A percentile compares a stretch with the other conserved stretches of the same genome.
phyloP scores from a whole-genome alignment of 1,140 invertebrate genomes.

The Lasioglossum baleicum region DNA sequence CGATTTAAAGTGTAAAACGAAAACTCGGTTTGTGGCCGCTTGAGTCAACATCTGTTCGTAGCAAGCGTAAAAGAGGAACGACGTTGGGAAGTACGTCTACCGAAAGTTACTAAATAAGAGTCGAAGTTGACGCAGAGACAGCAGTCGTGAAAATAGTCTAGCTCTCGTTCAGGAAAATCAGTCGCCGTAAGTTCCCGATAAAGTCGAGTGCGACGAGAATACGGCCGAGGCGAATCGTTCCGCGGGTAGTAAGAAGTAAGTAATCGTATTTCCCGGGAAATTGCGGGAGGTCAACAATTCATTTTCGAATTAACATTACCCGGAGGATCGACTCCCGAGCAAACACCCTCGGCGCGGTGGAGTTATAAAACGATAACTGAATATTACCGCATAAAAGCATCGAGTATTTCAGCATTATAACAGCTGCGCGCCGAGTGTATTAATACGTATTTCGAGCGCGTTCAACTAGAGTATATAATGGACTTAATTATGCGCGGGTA shows the following conservation, averaged over 20 bases:
- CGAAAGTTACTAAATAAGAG: too few species aligned
- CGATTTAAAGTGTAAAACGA: too few species aligned
- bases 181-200: not conserved
- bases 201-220: not conserved
- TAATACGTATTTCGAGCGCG: constrained; percentile 22
- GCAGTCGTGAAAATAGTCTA: too few species aligned
- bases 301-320: constrained; percentile 21
- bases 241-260: not conserved
- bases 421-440: not conserved
- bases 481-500: constrained; percentile 14
- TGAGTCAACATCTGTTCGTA: too few species aligned
- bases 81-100: too few species aligned
- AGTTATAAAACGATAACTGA: constrained; percentile 33
- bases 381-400: constrained; percentile 20
- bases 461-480: constrained; percentile 25
- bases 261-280: constrained; percentile 5
- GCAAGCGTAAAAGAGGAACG: too few species aligned
- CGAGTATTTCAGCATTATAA: constrained; percentile 19
- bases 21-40: too few species aligned
- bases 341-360: not conserved
- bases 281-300: not conserved
- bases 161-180: too few species aligned
- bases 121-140: too few species aligned
- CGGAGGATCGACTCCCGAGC: too few species aligned
- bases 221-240: not conserved